Conservation (phyloP, 2,113 vertebrate species). For the Neomonachus schauinslandi region DNA sequence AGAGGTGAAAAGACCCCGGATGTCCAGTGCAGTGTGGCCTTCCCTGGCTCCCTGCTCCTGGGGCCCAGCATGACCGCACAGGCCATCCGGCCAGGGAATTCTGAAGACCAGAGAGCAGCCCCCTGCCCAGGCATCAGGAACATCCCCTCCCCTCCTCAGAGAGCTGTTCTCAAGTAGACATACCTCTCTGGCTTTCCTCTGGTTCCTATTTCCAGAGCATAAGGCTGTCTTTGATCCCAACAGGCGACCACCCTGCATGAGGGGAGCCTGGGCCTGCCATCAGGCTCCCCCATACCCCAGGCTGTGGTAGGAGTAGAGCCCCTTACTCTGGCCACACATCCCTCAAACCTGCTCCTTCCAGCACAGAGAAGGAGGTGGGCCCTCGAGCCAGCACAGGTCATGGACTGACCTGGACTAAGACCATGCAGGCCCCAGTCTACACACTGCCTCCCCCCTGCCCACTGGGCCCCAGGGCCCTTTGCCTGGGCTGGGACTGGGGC, state of each 20-base stretch:
- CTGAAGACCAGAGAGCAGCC: slow-evolving; percentile 39
- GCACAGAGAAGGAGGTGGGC: slow-evolving; percentile 24
- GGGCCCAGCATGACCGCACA: slow-evolving; percentile 68
- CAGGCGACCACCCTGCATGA: background rate
- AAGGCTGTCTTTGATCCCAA: slow-evolving; percentile 38
- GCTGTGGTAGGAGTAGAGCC: background rate
- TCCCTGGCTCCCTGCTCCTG: slow-evolving; percentile 58
- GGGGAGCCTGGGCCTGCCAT: background rate
- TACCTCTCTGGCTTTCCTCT: slow-evolving; percentile 45
- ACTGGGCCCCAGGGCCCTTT: background rate
- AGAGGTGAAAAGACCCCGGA: background rate
- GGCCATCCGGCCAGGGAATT: slow-evolving; percentile 17
- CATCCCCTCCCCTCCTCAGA: background rate
- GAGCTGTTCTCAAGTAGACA: slow-evolving; percentile 9
- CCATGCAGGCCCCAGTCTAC: background rate
- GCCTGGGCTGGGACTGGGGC: background rate
- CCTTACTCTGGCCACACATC: background rate
- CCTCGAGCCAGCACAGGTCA: slow-evolving; percentile 51
- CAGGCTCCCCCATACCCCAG: background rate
- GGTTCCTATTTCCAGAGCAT: slow-evolving; percentile 62
- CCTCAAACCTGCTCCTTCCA: slow-evolving; percentile 33
- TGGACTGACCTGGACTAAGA: background rate
- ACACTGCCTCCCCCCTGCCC: slow-evolving; percentile 4
- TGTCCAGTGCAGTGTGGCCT: slow-evolving; percentile 59
- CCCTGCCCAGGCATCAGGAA: background rate